Evolutionary conservation across 2,888 invertebrate species (phyloP), one percentile per base, ranked within the genome.

Genomic region (Mimumesa dahlbomi): DNA sequence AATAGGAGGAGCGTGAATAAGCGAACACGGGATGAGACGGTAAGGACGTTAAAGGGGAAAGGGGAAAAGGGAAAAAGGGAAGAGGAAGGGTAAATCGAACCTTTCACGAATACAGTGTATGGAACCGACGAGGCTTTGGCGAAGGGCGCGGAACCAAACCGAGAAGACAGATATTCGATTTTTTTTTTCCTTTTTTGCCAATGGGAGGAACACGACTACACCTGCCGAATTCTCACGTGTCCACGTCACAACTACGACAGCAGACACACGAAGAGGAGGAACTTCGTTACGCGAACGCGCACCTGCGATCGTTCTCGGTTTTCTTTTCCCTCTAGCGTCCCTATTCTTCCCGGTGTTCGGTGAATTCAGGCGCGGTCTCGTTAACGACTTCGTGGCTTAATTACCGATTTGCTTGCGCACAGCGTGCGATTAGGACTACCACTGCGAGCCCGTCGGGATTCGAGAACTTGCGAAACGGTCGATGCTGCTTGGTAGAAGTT

Each of bases 201-300:
- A 25, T 5, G 48, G 34, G 50, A 9, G 16, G 16, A 29, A 43
- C n/a, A n/a, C n/a, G n/a, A n/a, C n/a, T n/a, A 54, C 69, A 70
- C 71, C 59, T 67, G 75, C 54, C 64, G 56, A 73, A 73, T 75
- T 79, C 74, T 21, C 65, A 65, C 45, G 54, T 45, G 19, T 36
- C 19, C 45, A 21, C 36, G 29, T 11, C 7, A 34, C n/a, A 34
- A 2, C 25, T 3, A 36, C 36, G 50, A 36, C 36, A n/a, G 13
- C 25, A 7, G 25, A 7, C 4, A 25, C 25, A 7, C 25, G 25
- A n/a, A n/a, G n/a, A n/a, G n/a, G n/a, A n/a, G n/a, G n/a, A n/a
- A n/a, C n/a, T n/a, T n/a, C n/a, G n/a, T n/a, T n/a, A n/a, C n/a
- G n/a, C 29, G 2, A 29, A 9, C 29, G 7, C 29, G 2, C 29